A percentile compares a stretch with the other conserved stretches of the same genome.
Evolutionary conservation across 1,140 invertebrate species (phyloP).

Genomic region (Oncopodura yosiiana): DNA sequence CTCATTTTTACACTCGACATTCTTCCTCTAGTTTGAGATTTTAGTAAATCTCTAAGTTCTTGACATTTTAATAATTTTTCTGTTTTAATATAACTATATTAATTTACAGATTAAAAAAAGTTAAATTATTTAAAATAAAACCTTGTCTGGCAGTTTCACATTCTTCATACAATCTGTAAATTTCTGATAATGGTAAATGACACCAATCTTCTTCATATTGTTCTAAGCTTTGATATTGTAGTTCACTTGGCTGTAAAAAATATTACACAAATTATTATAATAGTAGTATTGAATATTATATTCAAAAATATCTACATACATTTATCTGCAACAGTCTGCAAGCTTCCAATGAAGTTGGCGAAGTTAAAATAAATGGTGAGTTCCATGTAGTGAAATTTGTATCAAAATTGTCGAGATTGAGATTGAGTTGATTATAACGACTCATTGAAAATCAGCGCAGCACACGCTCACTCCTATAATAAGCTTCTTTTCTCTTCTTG

Average conservation of each 20-base stretch:
- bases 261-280: background rate
- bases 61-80: slow-evolving; percentile 27
- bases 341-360: slow-evolving; percentile 30
- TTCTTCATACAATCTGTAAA: slow-evolving; percentile 31
- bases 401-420: slow-evolving; percentile 34
- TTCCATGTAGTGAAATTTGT: slow-evolving; percentile 1
- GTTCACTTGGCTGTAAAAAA: slow-evolving; percentile 23
- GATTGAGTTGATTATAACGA: slow-evolving; percentile 14
- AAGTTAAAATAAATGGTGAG: slow-evolving; percentile 30
- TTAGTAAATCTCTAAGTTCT: slow-evolving; percentile 9
- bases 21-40: background rate
- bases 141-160: slow-evolving; percentile 33
- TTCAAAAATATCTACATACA: slow-evolving; percentile 8
- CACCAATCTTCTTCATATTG: slow-evolving; percentile 27
- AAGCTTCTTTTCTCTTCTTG: no score
- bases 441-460: no score
- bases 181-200: slow-evolving; percentile 21
- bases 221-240: slow-evolving; percentile 29
- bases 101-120: background rate
- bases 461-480: no score
- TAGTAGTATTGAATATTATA: background rate
- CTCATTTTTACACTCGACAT: background rate
- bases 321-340: slow-evolving; percentile 20
- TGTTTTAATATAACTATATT: slow-evolving; percentile 9
- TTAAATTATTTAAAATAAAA: background rate